Conservation (phyloP, 1,140 invertebrate species). For the Ladona fulva region DNA sequence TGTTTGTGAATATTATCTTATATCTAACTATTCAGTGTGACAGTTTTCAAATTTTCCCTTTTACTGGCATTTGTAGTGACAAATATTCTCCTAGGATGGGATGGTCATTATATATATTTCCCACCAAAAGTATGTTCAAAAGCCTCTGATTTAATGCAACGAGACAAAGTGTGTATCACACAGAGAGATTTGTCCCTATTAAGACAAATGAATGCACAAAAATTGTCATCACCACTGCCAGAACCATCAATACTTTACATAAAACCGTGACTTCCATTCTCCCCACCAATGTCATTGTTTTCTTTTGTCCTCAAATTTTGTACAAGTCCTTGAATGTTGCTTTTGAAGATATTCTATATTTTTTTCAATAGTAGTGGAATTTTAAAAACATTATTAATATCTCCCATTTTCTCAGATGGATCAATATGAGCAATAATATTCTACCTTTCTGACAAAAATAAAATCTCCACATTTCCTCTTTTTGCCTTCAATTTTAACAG, state of each 20-base stretch:
- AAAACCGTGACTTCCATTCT: background rate
- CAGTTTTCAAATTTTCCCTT: too few relatives aligned
- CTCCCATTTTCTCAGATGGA: background rate
- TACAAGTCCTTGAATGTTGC: background rate
- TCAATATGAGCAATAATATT: background rate
- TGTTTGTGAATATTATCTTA: background rate
- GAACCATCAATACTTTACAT: background rate
- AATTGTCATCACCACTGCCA: constrained; percentile 4
- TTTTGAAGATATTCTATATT: background rate
- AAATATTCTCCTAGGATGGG: background rate
- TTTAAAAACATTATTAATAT: background rate
- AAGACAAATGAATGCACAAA: background rate
- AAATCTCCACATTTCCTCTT: background rate
- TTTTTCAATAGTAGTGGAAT: background rate
- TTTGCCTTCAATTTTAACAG: background rate
- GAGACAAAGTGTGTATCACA: background rate
- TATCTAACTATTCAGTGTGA: background rate
- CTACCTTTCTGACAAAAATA: background rate
- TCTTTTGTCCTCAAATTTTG: background rate
- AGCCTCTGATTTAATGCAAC: background rate
- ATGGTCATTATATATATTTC: background rate
- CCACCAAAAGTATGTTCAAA: background rate
- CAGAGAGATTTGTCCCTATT: background rate
- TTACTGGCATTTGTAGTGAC: background rate
- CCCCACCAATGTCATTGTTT: background rate